Base-by-base conservation (phyloP, 1,140 invertebrate genomes). In the Scaptomyza hsui region DNA sequence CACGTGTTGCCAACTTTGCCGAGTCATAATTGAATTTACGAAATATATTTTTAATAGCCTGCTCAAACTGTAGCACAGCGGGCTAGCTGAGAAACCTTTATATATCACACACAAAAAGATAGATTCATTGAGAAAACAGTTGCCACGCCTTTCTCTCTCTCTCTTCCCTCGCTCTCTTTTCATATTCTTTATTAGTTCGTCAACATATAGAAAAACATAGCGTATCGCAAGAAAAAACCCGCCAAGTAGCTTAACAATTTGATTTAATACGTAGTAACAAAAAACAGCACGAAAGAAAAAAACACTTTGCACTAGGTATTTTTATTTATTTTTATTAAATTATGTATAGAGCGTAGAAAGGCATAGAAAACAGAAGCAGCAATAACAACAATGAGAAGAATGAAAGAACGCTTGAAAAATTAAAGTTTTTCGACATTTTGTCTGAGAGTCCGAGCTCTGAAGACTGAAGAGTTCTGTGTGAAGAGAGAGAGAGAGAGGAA, bases 11-110 rank as follows among this genome's bases (percentile, higher is more conserved):
- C 63, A 64, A 56, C 29, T 81, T 29, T 85, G 81, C 45, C 81
- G 35, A 81, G 77, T 85, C 81, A 85, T 85, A 86, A 86, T 81
- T 86, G 77, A 77, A 74, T 37, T n/a, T n/a, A n/a, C n/a, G n/a
- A 29, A 2, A 29, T 26, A 26, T 29, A n/a, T 67, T 75, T 64
- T 86, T 86, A 72, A 77, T 73, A 76, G 70, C 73, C 68, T 67
- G 68, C 73, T 48, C 45, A n/a, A 18, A 47, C 62, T 62, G 53
- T 49, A 49, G 16, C 44, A 21, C 42, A n/a, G 47, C 35, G 24
- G 44, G 39, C 18, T 29, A 65, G 53, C 21, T 37, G 18, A 49
- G 62, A 59, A 71, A 62, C 45, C 45, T 55, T 48, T 56, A 68
- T 45, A 70, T 32, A 32, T 19, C 29, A n/a, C 2, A 35, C 1